Evolutionary conservation across 2,888 invertebrate species (phyloP).

Genomic region (Hypomecis atomaria): DNA sequence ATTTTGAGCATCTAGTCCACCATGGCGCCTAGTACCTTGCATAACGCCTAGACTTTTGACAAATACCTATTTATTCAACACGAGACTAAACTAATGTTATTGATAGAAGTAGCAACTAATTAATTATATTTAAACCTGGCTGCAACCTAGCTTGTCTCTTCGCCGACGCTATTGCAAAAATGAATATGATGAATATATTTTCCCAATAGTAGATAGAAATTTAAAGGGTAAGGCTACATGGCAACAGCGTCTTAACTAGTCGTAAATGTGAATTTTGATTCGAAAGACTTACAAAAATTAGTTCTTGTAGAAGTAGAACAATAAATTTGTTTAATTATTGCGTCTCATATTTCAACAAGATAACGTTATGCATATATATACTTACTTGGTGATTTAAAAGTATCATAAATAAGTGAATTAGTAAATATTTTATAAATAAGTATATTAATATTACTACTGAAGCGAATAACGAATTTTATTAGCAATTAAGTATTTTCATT

Average conservation of each 20-base stretch:
- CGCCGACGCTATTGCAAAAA: slow-evolving; percentile 33
- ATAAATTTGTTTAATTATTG: no score
- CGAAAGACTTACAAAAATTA: neutral
- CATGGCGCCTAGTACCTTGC: slow-evolving; percentile 23
- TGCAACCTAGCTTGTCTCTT: slow-evolving; percentile 21
- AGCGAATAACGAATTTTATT: no score
- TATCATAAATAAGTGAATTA: no score
- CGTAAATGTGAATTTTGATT: neutral
- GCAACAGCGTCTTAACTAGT: neutral
- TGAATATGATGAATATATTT: slow-evolving; percentile 31
- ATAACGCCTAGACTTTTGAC: slow-evolving; percentile 24
- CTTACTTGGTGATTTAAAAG: no score
- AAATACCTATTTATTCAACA: slow-evolving; percentile 24
- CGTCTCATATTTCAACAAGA: no score
- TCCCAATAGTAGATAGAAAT: slow-evolving; percentile 26
- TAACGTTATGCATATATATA: no score
- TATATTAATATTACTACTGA: no score
- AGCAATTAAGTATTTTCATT: no score
- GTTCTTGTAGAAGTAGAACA: no score
- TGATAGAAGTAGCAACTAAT: slow-evolving; percentile 19
- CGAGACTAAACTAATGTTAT: slow-evolving; percentile 11
- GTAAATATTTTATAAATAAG: no score
- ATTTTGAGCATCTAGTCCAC: neutral
- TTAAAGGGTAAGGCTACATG: slow-evolving; percentile 30
- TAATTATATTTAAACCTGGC: slow-evolving; percentile 19